Evolutionary conservation across 2,113 vertebrate genomes (phyloP), one percentile per base, ranked within the genome.

Genomic region (Atlantisia rogersi): DNA sequence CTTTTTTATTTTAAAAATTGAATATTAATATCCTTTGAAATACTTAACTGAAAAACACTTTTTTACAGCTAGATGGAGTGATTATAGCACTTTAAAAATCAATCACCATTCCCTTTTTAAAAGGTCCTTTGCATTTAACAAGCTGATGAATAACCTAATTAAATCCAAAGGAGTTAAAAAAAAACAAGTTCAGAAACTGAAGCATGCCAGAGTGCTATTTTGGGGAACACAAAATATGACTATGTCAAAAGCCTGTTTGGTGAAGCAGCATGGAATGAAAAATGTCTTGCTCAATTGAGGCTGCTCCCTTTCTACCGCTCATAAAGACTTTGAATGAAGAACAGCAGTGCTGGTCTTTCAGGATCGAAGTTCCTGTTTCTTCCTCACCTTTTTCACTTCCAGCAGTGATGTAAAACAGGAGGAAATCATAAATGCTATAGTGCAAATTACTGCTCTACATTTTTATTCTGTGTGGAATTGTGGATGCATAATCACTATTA

Each of bases 141-240:
- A 83, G 85, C 82, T 96, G 95, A 96, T 97, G 92, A 96, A 97
- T 93, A 93, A 53, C 80, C 90, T 96, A 95, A 96, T 97, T 97
- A 93, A 95, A 96, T 94, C 93, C 92, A 95, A 92, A 95, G 79
- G 71, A 93, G 82, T 93, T 92, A 81, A 60, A 95, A 96, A 96
- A 96, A 95, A 96, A 63, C 81, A 96, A 92, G 91, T 89, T 95
- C 81, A 96, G 88, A 95, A 95, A 87, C 68, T 59, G 90, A 97
- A 96, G 95, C 88, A 79, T 63, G 39, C 86, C 9, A 29, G 93
- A 90, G 58, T 75, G 85, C 93, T 96, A 95, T 96, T 97, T 97
- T 88, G 76, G 53, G 95, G 86, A 95, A 93, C 86, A 92, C 94
- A 95, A 96, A 95, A 94, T 96, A 95, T 86, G 92, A 93, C 89